phyloP scores from a whole-genome alignment of 2,797 vertebrate genomes.

The Siniperca undulata region DNA sequence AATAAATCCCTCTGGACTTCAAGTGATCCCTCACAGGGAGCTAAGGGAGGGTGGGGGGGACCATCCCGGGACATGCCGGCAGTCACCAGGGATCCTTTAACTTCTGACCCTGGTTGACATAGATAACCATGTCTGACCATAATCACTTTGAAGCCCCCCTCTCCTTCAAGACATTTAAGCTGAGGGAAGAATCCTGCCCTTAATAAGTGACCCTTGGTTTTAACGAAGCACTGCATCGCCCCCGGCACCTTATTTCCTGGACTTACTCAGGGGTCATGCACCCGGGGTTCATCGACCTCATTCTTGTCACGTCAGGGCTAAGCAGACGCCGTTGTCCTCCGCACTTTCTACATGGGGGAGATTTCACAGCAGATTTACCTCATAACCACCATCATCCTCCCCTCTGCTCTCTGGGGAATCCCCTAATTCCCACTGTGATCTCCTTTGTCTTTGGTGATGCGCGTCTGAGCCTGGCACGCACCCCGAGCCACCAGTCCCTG shows the following conservation, averaged over 20 bases:
- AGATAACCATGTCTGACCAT: conserved; percentile 67
- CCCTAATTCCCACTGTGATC: conserved; percentile 62
- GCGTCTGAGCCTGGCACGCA: conserved; percentile 55
- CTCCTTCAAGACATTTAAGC: conserved; percentile 57
- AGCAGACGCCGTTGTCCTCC: conserved; percentile 51
- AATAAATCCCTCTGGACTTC: conserved; percentile 33
- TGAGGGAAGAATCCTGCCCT: conserved; percentile 21
- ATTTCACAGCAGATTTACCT: conserved; percentile 76
- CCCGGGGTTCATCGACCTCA: conserved; percentile 54
- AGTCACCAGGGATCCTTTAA: conserved; percentile 76
- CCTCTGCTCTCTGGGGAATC: conserved; percentile 59
- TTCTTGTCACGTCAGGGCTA: conserved; percentile 55
- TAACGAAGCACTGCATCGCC: conserved; percentile 57
- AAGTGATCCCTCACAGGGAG: conserved; percentile 3
- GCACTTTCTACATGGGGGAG: conserved; percentile 42
- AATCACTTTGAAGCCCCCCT: conserved; percentile 67
- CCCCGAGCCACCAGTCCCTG: conserved; percentile 44
- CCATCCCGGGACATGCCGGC: conserved; percentile 39
- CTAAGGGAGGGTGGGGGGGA: background rate
- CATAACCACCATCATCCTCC: conserved; percentile 49
- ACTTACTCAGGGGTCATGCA: conserved; percentile 51
- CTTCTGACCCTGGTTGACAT: conserved; percentile 77
- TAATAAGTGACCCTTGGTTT: conserved; percentile 66
- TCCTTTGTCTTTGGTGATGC: conserved; percentile 68
- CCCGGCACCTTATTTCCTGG: conserved; percentile 44